These are phyloP conservation scores for Reticulitermes speratus DNA, from an alignment of 1,140 invertebrate genomes.

Conservation along the genomic window DNA sequence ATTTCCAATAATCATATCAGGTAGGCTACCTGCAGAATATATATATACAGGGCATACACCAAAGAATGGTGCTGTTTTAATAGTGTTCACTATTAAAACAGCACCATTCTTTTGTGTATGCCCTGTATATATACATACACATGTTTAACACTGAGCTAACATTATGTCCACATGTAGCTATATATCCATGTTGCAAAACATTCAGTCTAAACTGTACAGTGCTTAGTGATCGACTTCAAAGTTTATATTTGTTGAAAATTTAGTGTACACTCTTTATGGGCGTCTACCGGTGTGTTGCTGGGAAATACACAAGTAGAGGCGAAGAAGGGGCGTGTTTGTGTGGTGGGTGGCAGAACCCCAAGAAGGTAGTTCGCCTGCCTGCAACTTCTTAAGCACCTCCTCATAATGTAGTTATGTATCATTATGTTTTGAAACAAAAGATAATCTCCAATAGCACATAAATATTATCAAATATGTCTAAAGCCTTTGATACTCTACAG, in stretches of 20 bases:
- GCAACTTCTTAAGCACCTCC: background rate
- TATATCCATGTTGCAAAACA: background rate
- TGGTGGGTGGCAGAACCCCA: background rate
- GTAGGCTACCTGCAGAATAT: no score
- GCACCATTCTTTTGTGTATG: no score
- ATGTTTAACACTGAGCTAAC: no score
- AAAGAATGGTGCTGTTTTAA: no score
- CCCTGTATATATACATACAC: no score
- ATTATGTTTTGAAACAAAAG: constrained; percentile 13
- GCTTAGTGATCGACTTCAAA: background rate
- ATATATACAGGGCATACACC: no score
- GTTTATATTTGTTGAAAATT: constrained; percentile 19
- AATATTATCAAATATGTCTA: constrained; percentile 23
- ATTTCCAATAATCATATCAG: no score
- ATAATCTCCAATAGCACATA: constrained; percentile 27
- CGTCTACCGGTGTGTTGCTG: background rate
- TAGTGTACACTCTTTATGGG: constrained; percentile 19
- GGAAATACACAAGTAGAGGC: background rate
- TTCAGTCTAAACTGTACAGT: background rate
- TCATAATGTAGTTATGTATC: background rate
- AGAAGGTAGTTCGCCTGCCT: constrained; percentile 1
- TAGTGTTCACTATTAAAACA: no score
- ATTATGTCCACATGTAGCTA: background rate
- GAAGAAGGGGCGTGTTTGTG: background rate
- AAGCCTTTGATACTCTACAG: constrained; percentile 15